Conservation (phyloP, 2,888 invertebrate genomes). For the Andricus quercusramuli region DNA sequence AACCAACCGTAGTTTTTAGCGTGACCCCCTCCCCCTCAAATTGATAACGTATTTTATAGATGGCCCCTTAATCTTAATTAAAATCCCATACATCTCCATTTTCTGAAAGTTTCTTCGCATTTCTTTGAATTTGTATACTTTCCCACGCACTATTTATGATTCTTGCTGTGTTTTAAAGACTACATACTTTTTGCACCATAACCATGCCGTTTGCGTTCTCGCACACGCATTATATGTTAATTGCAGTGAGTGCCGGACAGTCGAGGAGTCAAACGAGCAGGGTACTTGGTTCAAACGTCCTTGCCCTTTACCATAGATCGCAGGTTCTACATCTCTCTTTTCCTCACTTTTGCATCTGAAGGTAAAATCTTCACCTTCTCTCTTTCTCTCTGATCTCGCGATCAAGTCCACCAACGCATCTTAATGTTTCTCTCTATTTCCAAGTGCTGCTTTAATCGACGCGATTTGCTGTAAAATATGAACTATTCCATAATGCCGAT, state of each 20-base stretch:
- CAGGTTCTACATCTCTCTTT: constrained; percentile 53
- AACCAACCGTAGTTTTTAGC: too few relatives aligned
- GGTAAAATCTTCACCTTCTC: constrained; percentile 22
- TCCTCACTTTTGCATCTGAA: constrained; percentile 39
- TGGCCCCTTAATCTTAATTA: too few relatives aligned
- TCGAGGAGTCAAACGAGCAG: constrained; percentile 28
- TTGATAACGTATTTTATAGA: too few relatives aligned
- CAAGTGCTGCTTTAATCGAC: constrained; percentile 32
- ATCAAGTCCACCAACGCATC: constrained; percentile 36
- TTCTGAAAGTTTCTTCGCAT: not conserved
- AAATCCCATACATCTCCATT: not conserved
- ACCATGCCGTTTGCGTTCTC: constrained; percentile 25
- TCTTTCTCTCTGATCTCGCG: not conserved
- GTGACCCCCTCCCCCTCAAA: too few relatives aligned
- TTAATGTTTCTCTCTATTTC: constrained; percentile 27
- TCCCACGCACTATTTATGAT: constrained; percentile 33
- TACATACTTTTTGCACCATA: constrained; percentile 5
- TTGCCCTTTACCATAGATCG: constrained; percentile 63
- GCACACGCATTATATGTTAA: constrained; percentile 22
- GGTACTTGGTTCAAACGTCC: constrained; percentile 52
- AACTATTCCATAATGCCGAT: constrained; percentile 39
- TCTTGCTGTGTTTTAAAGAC: not conserved
- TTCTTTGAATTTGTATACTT: not conserved
- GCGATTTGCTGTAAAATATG: constrained; percentile 35
- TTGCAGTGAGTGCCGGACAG: constrained; percentile 23